phyloP scores from a whole-genome alignment of 2,113 vertebrate genomes.

The Labeo rohita region DNA sequence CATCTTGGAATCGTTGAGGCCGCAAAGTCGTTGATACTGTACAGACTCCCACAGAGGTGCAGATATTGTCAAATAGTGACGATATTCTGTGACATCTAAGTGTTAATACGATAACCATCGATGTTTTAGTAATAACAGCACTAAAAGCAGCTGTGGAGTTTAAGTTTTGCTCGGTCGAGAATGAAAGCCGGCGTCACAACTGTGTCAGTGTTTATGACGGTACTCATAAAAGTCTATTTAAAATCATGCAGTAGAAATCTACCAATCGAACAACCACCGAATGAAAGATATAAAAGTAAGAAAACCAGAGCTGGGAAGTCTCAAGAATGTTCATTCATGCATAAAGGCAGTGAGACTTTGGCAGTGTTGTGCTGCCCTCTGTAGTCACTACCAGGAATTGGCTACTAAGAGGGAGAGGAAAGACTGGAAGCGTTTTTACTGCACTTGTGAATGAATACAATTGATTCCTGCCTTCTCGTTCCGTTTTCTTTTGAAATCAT shows the following conservation, averaged over 20 bases:
- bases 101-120: not conserved
- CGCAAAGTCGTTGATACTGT: constrained; percentile 19
- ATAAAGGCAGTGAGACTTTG: constrained; percentile 26
- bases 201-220: not conserved
- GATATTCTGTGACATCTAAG: constrained; percentile 15
- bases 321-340: constrained; percentile 20
- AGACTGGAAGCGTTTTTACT: not conserved
- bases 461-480: not conserved
- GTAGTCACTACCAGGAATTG: constrained; percentile 31
- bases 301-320: constrained; percentile 38
- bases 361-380: constrained; percentile 59
- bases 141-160: not conserved
- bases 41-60: constrained; percentile 24
- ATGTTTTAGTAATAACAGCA: not conserved
- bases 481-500: not conserved
- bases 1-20: constrained; percentile 35
- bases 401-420: constrained; percentile 10
- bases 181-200: not conserved
- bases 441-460: not conserved
- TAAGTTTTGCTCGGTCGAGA: not conserved
- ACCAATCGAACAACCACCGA: not conserved
- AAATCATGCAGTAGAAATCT: constrained; percentile 46
- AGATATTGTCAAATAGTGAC: not conserved
- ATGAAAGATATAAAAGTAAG: constrained; percentile 36
- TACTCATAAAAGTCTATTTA: not conserved